Evolutionary conservation across 2,113 vertebrate species (phyloP).

Genomic region (Apistogramma diplotaenia): DNA sequence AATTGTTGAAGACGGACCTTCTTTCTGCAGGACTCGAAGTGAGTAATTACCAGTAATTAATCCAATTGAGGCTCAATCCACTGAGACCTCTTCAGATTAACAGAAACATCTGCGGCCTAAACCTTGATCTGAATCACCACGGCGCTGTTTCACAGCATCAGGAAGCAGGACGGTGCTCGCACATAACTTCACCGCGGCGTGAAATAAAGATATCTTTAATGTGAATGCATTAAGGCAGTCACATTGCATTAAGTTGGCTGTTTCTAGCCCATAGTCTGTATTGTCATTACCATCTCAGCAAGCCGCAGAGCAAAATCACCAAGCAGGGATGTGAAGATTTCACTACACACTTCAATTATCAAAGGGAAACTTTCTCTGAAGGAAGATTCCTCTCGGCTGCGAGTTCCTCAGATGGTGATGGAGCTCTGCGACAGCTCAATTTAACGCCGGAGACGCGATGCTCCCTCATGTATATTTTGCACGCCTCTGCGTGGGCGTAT

Average conservation of each 20-base stretch:
- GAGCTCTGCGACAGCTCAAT: slow-evolving; percentile 48
- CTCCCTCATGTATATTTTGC: slow-evolving; percentile 49
- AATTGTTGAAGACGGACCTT: slow-evolving; percentile 48
- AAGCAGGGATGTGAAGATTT: slow-evolving; percentile 24
- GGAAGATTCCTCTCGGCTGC: slow-evolving; percentile 23
- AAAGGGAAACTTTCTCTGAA: slow-evolving; percentile 30
- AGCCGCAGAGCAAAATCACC: slow-evolving; percentile 23
- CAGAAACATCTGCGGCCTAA: slow-evolving; percentile 52
- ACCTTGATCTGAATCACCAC: slow-evolving; percentile 56
- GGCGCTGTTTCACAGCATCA: background rate
- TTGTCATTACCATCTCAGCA: slow-evolving; percentile 23
- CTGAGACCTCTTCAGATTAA: slow-evolving; percentile 55
- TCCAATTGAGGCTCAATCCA: slow-evolving; percentile 54
- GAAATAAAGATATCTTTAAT: slow-evolving; percentile 5
- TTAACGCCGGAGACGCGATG: slow-evolving; percentile 27
- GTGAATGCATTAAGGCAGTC: slow-evolving; percentile 2
- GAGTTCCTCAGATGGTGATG: slow-evolving; percentile 30
- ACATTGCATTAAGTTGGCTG: slow-evolving; percentile 6
- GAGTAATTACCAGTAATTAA: slow-evolving; percentile 69
- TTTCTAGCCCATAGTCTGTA: background rate
- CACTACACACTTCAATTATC: slow-evolving; percentile 51
- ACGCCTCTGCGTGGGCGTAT: slow-evolving; percentile 27
- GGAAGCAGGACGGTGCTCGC: slow-evolving; percentile 25
- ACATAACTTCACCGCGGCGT: slow-evolving; percentile 7
- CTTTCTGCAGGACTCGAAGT: slow-evolving; percentile 37